These are phyloP conservation scores for Tigriopus californicus DNA, from an alignment of 2,888 invertebrate genomes.

Conservation along the genomic window DNA sequence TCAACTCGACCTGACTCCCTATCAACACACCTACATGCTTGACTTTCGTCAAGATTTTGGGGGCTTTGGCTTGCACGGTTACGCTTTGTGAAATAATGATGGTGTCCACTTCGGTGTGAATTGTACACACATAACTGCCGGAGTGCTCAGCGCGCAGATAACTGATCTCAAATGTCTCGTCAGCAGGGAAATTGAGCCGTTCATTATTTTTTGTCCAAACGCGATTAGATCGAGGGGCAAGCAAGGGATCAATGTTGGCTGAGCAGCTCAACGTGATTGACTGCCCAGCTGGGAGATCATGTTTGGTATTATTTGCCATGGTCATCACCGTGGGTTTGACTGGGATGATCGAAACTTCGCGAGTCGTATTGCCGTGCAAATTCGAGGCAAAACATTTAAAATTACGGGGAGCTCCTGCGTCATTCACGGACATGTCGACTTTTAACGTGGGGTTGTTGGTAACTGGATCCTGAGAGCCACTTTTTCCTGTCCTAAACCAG, in stretches of 20 bases:
- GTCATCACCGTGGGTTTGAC: no score
- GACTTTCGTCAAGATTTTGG: not conserved
- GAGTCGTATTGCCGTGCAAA: not conserved
- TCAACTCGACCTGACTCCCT: not conserved
- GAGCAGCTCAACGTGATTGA: not conserved
- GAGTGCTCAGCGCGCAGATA: no score
- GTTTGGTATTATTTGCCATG: no score
- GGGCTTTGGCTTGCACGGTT: not conserved
- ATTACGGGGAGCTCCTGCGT: no score
- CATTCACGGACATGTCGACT: no score
- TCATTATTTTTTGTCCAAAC: no score
- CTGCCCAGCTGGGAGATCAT: not conserved
- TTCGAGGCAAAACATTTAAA: not conserved
- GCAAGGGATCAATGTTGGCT: conserved; percentile 2
- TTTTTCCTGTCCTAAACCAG: not conserved
- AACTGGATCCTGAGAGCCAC: no score
- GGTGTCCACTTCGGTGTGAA: not conserved
- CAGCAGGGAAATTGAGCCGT: no score
- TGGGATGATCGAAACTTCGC: no score
- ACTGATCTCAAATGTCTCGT: no score
- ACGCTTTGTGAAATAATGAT: not conserved
- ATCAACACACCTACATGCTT: not conserved
- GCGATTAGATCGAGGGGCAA: not conserved
- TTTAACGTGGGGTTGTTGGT: no score
- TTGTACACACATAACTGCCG: not conserved